Conservation (phyloP, 2,797 vertebrate genomes). For the Ateles fusciceps region DNA sequence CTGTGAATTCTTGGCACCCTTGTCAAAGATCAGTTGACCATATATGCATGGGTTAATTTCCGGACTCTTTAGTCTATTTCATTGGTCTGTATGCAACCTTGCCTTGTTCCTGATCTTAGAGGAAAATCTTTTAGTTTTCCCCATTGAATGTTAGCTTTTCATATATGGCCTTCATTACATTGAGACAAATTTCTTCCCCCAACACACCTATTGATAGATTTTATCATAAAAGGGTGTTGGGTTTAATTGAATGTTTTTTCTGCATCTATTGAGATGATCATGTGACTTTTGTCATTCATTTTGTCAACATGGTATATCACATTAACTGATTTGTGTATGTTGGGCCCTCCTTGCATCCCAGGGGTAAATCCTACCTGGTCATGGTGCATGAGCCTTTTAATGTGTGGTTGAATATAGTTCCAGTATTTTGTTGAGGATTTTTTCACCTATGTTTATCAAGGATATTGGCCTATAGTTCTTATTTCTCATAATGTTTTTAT, state of each 20-base stretch:
- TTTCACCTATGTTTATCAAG: not conserved
- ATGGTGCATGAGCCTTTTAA: not conserved
- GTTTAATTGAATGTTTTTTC: not conserved
- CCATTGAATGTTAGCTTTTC: not conserved
- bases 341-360: not conserved
- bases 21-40: not conserved
- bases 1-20: not conserved
- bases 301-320: not conserved
- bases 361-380: not conserved
- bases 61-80: not conserved
- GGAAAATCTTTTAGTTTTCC: not conserved
- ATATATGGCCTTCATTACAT: not conserved
- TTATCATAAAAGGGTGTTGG: not conserved
- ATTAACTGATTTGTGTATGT: conserved; percentile 3
- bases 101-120: not conserved
- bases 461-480: not conserved
- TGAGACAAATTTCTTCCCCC: not conserved
- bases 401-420: not conserved
- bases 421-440: not conserved
- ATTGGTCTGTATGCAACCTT: not conserved
- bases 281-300: not conserved
- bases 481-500: not conserved
- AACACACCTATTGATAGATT: not conserved
- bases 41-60: not conserved
- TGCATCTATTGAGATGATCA: not conserved